Evolutionary conservation across 2,888 invertebrate species (phyloP).

Genomic region (Dendrolimus pini): DNA sequence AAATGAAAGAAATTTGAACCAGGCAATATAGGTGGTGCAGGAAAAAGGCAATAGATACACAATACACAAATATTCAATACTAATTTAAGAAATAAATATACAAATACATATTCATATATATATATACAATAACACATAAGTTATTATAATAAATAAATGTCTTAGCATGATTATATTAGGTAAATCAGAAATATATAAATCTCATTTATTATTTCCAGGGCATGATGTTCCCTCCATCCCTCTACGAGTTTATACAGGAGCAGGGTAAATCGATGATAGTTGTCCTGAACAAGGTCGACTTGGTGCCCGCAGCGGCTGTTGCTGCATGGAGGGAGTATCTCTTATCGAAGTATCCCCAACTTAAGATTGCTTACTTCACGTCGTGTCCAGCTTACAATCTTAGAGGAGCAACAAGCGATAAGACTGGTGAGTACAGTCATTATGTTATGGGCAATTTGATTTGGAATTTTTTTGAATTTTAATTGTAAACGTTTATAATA

Average conservation of each 20-base stretch:
- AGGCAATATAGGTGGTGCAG: no score
- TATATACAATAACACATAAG: no score
- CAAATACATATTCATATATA: no score
- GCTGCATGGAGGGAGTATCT: constrained; percentile 93
- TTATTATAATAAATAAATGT: no score
- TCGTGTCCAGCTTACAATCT: constrained; percentile 87
- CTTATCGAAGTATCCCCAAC: constrained; percentile 63
- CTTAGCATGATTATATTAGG: no score
- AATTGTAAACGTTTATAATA: no score
- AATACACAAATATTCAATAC: no score
- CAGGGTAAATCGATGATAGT: constrained; percentile 91
- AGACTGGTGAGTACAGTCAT: constrained; percentile 55
- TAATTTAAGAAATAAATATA: no score
- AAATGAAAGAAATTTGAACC: no score
- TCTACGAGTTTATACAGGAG: constrained; percentile 86
- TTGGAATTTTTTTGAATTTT: no score
- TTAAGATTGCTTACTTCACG: constrained; percentile 89
- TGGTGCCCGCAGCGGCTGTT: constrained; percentile 87
- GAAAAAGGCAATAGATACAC: no score
- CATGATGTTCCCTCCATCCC: constrained; percentile 92
- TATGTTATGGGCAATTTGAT: background rate
- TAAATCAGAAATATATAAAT: no score
- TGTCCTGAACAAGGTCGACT: constrained; percentile 94
- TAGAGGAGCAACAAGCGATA: constrained; percentile 71
- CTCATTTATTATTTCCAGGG: constrained; percentile 55